Evolutionary conservation across 2,888 invertebrate species (phyloP).

Genomic region (Acleris holmiana): DNA sequence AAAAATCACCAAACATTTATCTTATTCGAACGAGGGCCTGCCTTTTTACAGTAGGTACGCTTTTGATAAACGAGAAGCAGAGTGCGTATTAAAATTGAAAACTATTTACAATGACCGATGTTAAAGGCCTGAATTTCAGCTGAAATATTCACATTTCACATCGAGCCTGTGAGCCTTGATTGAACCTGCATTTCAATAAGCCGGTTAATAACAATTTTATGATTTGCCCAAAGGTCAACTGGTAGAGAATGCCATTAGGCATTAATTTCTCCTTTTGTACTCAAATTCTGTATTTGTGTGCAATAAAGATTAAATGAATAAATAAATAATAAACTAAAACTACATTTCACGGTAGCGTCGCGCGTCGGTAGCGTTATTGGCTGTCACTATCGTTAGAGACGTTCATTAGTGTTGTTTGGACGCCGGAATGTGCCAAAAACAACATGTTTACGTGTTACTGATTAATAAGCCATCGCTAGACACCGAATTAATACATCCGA

Average conservation of each 20-base stretch:
- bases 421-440: slow-evolving; percentile 3
- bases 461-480: slow-evolving; percentile 48
- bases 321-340: no score
- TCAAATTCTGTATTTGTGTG: no score
- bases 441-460: slow-evolving; percentile 44
- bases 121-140: slow-evolving; percentile 21
- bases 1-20: not conserved
- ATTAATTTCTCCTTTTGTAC: no score
- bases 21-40: not conserved
- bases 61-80: slow-evolving; percentile 13
- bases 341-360: no score
- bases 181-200: no score
- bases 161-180: no score
- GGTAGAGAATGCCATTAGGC: no score
- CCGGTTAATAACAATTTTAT: no score
- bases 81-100: slow-evolving; percentile 24
- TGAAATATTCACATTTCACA: slow-evolving; percentile 27
- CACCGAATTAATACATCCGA: slow-evolving; percentile 59
- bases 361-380: not conserved
- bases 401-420: slow-evolving; percentile 9
- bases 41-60: not conserved
- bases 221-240: no score
- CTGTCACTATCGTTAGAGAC: slow-evolving; percentile 1
- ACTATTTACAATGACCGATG: slow-evolving; percentile 26
- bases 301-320: no score